Evolutionary conservation across 64 coral and sea anemone genomes (phyloP).

Genomic region (Trachythela sp.): DNA sequence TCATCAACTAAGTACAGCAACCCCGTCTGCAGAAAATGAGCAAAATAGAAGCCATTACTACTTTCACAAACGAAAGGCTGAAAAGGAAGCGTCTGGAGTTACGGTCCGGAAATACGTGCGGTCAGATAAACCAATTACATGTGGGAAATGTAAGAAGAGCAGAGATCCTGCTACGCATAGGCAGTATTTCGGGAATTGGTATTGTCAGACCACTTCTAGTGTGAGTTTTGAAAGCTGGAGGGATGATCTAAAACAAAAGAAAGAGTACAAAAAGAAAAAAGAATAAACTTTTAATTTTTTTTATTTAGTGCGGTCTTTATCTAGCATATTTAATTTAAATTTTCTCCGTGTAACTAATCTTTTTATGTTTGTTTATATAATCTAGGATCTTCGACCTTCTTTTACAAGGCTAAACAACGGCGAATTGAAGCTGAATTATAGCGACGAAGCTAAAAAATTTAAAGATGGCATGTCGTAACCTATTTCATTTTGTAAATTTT

Average conservation of each 20-base stretch:
- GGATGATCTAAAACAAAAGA: slow-evolving; percentile 20
- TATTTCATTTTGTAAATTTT: too few species aligned
- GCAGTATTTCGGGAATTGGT: slow-evolving; percentile 47
- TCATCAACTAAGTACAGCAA: not conserved
- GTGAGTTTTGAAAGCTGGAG: slow-evolving; percentile 10
- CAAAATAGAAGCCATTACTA: slow-evolving; percentile 10
- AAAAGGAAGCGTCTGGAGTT: slow-evolving; percentile 7
- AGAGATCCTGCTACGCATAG: slow-evolving; percentile 35
- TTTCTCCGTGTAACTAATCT: too few species aligned
- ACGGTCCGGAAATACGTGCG: not conserved
- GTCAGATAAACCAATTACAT: not conserved
- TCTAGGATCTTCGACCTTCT: too few species aligned
- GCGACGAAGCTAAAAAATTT: too few species aligned
- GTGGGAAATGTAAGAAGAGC: slow-evolving; percentile 22
- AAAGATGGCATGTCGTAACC: too few species aligned
- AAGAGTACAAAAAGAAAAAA: slow-evolving; percentile 23
- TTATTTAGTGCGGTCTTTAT: too few species aligned
- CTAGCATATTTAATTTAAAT: too few species aligned
- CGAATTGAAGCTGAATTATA: too few species aligned
- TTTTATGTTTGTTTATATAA: too few species aligned
- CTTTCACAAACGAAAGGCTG: not conserved
- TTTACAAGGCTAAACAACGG: too few species aligned
- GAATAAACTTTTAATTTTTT: too few species aligned
- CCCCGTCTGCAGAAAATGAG: not conserved
- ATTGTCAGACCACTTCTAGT: not conserved